Evolutionary conservation across 2,113 vertebrate species (phyloP).

Genomic region (Coracopsis vasa): DNA sequence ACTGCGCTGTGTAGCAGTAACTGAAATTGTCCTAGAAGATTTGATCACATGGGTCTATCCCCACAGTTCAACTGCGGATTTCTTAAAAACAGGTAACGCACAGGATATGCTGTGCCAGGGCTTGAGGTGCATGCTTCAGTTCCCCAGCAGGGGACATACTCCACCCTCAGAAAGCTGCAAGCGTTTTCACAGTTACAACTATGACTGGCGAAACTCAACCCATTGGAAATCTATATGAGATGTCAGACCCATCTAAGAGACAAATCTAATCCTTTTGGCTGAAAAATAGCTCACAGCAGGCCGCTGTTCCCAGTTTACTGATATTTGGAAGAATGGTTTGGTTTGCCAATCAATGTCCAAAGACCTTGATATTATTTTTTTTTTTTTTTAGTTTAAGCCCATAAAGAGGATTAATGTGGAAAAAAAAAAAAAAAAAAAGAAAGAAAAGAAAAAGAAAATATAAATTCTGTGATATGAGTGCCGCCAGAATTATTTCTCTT

Average conservation of each 20-base stretch:
- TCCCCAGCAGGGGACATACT: conserved; percentile 60
- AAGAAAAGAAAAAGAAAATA: neutral
- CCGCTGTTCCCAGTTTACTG: conserved; percentile 56
- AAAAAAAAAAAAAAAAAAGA: neutral
- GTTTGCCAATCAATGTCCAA: conserved; percentile 63
- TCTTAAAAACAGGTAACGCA: neutral
- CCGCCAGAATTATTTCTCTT: neutral
- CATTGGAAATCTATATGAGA: conserved; percentile 76
- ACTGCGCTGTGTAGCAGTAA: neutral
- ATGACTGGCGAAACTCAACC: conserved; percentile 63
- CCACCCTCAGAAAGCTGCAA: conserved; percentile 33
- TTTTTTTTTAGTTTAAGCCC: conserved; percentile 33
- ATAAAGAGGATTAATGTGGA: conserved; percentile 17
- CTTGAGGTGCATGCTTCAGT: neutral
- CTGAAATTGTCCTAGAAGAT: neutral
- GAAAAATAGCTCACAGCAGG: conserved; percentile 69
- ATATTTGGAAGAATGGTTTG: conserved; percentile 69
- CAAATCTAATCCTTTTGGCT: conserved; percentile 73
- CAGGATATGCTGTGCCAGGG: neutral
- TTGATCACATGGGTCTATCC: neutral
- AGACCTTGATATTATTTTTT: conserved; percentile 51
- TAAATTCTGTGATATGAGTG: neutral
- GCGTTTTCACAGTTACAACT: conserved; percentile 44
- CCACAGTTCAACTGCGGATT: neutral
- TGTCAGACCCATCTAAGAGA: conserved; percentile 68